These are phyloP conservation scores for Upupa epops DNA, from an alignment of 2,113 vertebrate genomes.

Conservation along the genomic window DNA sequence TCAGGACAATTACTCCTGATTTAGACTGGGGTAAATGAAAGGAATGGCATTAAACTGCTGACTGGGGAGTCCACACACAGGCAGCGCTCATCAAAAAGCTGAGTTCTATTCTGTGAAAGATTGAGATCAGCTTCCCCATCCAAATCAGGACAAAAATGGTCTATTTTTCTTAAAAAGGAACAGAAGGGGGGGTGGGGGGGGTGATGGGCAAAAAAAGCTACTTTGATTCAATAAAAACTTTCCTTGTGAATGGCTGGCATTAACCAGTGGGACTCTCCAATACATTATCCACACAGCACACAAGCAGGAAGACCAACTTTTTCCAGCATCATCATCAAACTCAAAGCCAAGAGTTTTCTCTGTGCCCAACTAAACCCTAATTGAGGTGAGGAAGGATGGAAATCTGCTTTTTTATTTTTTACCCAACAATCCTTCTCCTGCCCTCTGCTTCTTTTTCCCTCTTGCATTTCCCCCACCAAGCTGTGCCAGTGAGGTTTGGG, in stretches of 20 bases:
- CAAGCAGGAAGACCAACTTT: constrained; percentile 12
- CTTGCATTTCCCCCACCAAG: not conserved
- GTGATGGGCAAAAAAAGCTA: not conserved
- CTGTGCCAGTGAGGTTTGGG: not conserved
- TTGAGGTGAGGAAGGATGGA: not conserved
- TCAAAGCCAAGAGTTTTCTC: not conserved
- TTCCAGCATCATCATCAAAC: not conserved
- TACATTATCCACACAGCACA: constrained; percentile 1
- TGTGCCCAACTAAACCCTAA: not conserved
- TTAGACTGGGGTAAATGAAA: constrained; percentile 68
- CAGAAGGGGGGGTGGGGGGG: not conserved
- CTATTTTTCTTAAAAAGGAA: constrained; percentile 64
- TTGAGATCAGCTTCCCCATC: constrained; percentile 65
- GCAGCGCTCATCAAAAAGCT: constrained; percentile 66
- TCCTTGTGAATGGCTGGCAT: constrained; percentile 17
- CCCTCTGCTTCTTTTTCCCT: not conserved
- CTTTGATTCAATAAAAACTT: constrained; percentile 56
- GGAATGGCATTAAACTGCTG: constrained; percentile 60
- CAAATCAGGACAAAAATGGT: constrained; percentile 63
- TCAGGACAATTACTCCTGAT: constrained; percentile 69
- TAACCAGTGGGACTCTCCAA: constrained; percentile 33
- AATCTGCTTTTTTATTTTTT: not conserved
- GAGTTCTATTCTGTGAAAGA: constrained; percentile 54
- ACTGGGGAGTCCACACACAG: constrained; percentile 51
- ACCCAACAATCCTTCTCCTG: not conserved